Evolutionary conservation across 2,888 invertebrate species (phyloP).

Genomic region (Phyllotreta striolata): DNA sequence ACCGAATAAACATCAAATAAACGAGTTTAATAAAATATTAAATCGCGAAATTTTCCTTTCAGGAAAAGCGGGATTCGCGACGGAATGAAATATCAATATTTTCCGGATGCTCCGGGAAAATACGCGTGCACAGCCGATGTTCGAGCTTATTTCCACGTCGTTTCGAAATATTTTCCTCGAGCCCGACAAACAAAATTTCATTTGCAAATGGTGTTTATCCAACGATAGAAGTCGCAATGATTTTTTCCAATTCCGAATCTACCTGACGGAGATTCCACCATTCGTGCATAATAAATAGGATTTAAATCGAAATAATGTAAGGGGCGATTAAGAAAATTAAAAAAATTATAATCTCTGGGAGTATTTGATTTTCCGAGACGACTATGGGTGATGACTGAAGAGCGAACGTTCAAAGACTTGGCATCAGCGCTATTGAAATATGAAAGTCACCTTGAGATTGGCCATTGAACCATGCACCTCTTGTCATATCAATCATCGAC

Average conservation of each 20-base stretch:
- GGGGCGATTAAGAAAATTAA: too few species aligned
- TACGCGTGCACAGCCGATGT: conserved; percentile 9
- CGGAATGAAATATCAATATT: too few species aligned
- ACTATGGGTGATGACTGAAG: neutral
- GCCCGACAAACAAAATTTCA: conserved; percentile 38
- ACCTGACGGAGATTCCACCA: conserved; percentile 3
- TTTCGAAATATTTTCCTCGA: conserved; percentile 33
- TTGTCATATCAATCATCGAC: conserved; percentile 50
- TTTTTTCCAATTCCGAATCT: conserved; percentile 30
- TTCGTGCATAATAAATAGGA: neutral
- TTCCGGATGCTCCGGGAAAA: conserved; percentile 20
- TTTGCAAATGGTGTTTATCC: conserved; percentile 42
- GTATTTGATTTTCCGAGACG: neutral
- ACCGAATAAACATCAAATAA: too few species aligned
- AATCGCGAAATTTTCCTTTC: too few species aligned
- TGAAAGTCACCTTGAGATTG: conserved; percentile 52
- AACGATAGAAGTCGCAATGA: conserved; percentile 38
- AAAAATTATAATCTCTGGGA: too few species aligned
- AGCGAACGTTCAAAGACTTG: conserved; percentile 10
- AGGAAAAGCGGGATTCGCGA: too few species aligned
- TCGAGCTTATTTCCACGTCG: conserved; percentile 29
- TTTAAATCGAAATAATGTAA: neutral
- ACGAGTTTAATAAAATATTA: too few species aligned
- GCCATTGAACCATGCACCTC: conserved; percentile 50
- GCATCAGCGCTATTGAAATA: conserved; percentile 40